These are phyloP conservation scores for Torymus aiolomorphi DNA, from an alignment of 2,888 invertebrate species.

Conservation along the genomic window DNA sequence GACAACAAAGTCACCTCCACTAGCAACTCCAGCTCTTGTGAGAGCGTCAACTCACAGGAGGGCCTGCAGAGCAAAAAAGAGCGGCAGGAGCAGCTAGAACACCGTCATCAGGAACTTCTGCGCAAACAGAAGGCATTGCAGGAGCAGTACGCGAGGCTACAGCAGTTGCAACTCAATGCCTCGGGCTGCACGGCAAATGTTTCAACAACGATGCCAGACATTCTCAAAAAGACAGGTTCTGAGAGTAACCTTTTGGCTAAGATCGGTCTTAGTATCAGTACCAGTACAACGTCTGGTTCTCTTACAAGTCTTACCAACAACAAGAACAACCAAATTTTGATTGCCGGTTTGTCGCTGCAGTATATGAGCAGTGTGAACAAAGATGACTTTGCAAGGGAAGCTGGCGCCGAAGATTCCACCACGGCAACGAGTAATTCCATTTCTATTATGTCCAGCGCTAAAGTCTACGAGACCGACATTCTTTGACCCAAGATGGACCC, in stretches of 20 bases:
- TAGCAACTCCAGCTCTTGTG: conserved; percentile 85
- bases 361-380: conserved; percentile 17
- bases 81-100: conserved; percentile 87
- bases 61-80: conserved; percentile 78
- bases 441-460: conserved; percentile 66
- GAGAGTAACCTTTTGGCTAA: conserved; percentile 91
- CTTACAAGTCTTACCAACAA: conserved; percentile 79
- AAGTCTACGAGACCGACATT: conserved; percentile 95
- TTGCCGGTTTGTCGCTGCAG: conserved; percentile 60
- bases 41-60: conserved; percentile 86
- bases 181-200: conserved; percentile 79
- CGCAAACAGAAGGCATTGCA: conserved; percentile 92
- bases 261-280: conserved; percentile 83
- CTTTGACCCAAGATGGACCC: conserved; percentile 81
- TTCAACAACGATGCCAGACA: conserved; percentile 80
- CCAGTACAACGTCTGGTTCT: conserved; percentile 80
- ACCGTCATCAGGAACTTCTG: conserved; percentile 91
- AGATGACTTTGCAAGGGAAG: conserved; percentile 25
- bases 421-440: conserved; percentile 78
- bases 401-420: neutral
- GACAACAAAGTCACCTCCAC: conserved; percentile 73
- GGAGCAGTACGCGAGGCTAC: conserved; percentile 92
- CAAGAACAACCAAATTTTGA: conserved; percentile 63
- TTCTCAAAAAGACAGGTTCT: conserved; percentile 90
- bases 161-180: conserved; percentile 89